A percentile compares a stretch with the other conserved stretches of the same genome.
Evolutionary conservation across 2,113 vertebrate genomes (phyloP).

Genomic region (Serinus canaria): DNA sequence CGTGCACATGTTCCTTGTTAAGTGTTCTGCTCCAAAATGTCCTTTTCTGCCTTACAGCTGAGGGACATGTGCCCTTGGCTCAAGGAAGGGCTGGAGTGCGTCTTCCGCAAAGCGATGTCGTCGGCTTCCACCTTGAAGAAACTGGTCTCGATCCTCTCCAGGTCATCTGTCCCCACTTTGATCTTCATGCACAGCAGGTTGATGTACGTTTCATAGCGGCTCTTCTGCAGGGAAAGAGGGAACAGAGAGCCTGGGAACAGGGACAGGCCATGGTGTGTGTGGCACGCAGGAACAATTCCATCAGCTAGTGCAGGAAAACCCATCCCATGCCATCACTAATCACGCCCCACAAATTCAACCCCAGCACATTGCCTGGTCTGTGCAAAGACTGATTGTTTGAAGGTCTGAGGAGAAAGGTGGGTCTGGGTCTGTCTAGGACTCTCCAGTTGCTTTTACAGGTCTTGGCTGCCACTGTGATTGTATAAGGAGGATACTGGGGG

Average conservation of each 20-base stretch:
- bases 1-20: constrained; percentile 61
- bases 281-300: not conserved
- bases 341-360: not conserved
- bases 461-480: not conserved
- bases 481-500: not conserved
- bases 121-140: constrained; percentile 81
- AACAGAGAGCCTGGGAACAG: constrained; percentile 18
- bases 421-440: not conserved
- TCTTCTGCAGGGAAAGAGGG: constrained; percentile 80
- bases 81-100: constrained; percentile 92
- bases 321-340: not conserved
- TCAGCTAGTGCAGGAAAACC: not conserved
- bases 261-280: not conserved
- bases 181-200: constrained; percentile 90
- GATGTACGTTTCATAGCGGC: constrained; percentile 93
- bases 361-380: not conserved
- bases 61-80: constrained; percentile 82
- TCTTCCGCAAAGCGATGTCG: constrained; percentile 87
- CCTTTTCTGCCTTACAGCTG: constrained; percentile 73
- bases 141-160: constrained; percentile 90
- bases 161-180: constrained; percentile 86
- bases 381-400: not conserved
- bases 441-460: not conserved
- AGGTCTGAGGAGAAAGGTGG: not conserved
- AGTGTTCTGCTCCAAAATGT: constrained; percentile 74